Evolutionary conservation across 92 coral and sea anemone species (phyloP), one percentile per base, ranked within the genome.

Genomic region (Chrysogorgia sp.): DNA sequence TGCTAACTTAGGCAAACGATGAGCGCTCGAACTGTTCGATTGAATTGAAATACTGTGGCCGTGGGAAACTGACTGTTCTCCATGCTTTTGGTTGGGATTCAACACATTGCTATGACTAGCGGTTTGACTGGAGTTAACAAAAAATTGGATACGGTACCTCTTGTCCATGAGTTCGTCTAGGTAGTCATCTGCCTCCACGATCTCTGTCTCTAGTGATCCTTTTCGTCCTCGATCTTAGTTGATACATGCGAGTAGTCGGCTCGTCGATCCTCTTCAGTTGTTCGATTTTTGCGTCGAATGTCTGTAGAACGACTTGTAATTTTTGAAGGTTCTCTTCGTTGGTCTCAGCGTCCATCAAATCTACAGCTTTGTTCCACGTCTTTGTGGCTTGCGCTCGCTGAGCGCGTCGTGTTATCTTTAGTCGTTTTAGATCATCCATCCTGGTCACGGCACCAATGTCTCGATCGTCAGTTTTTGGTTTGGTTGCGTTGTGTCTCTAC

Each of bases 1-100:
- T 31, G 34, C 63, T 37, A 83, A 35, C 62, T 76, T 83, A 20
- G 87, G 87, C 40, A 83, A 76, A 12, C 68, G 76, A 1, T 58
- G 64, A 20, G 29, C 29, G 21, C 23, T 58, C 64, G 29, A 58
- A 28, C 29, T 58, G 64, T 13, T 58, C 8, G 64, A 58, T 28
- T 58, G 64, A 15, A 12, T 20, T 19, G 0, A 1, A 2, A 13
- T 1, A 58, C 12, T 58, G 22, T 58, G 64, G 12, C 2, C 23
- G 22, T 58, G 64, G 12, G 12, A 19, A 8, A 14, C 29, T 2
- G 64, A 13, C 29, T 58, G 64, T 26, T 58, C 22, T 15, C 64
- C 23, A 1, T 58, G 24, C 17, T 14, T 58, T 58, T 20, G 64
- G 0, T 19, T 20, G 29, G 24, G 13, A 19, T 1, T 13, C 24